These are phyloP conservation scores for Aphaenogaster ashmeadi DNA, from an alignment of 1,140 invertebrate species.

Conservation along the genomic window DNA sequence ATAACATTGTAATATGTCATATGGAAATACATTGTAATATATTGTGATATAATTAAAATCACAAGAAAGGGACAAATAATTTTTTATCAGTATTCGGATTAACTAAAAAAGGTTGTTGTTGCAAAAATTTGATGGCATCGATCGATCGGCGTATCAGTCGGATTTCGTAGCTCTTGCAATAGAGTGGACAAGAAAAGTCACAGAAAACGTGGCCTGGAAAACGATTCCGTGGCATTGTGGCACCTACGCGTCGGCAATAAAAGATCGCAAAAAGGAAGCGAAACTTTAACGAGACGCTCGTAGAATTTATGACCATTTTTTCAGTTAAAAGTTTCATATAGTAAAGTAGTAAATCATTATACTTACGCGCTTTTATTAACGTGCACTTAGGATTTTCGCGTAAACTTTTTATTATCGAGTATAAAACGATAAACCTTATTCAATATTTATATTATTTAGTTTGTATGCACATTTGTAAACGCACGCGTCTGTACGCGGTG, in stretches of 20 bases:
- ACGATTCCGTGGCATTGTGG: slow-evolving; percentile 48
- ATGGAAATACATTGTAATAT: neutral
- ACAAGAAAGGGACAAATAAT: neutral
- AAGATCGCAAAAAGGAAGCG: slow-evolving; percentile 49
- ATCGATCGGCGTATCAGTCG: slow-evolving; percentile 19
- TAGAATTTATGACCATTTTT: slow-evolving; percentile 44
- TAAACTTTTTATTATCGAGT: slow-evolving; percentile 29
- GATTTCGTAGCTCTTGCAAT: slow-evolving; percentile 17
- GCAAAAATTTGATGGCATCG: neutral
- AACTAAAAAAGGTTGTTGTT: neutral
- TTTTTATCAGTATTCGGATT: neutral
- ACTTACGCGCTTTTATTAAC: slow-evolving; percentile 33
- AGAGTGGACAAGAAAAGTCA: slow-evolving; percentile 50
- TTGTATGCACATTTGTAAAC: slow-evolving; percentile 1
- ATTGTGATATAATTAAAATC: neutral
- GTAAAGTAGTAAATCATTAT: slow-evolving; percentile 50
- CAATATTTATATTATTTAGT: neutral
- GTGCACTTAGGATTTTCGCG: neutral
- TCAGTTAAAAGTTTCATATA: slow-evolving; percentile 44
- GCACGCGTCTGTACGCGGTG: neutral
- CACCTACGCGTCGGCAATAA: slow-evolving; percentile 52
- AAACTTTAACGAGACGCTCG: slow-evolving; percentile 50
- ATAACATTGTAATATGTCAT: neutral
- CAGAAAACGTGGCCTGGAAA: slow-evolving; percentile 53
- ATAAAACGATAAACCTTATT: slow-evolving; percentile 6